Evolutionary conservation across 2,113 vertebrate species (phyloP).

Genomic region (Prinia subflava): DNA sequence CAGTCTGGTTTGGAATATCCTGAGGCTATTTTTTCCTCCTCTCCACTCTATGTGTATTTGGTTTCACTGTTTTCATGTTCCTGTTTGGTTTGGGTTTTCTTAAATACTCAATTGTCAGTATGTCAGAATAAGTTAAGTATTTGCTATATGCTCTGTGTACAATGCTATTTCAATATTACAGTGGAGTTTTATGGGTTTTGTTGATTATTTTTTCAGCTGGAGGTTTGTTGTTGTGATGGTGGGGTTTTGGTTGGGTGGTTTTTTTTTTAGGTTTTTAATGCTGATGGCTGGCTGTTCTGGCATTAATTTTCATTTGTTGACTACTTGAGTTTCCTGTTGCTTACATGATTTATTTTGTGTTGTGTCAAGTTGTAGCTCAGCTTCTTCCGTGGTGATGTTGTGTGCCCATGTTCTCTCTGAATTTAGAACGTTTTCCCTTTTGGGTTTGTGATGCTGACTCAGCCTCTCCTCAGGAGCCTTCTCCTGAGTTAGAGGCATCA

Average conservation of each 20-base stretch:
- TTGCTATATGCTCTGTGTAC: neutral
- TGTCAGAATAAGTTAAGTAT: rapidly evolving
- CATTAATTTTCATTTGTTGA: neutral
- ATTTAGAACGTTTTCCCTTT: neutral
- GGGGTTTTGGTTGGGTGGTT: rapidly evolving
- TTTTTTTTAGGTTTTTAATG: neutral
- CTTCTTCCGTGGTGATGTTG: rapidly evolving
- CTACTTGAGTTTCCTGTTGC: neutral
- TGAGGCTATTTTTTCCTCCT: neutral
- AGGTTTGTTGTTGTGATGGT: neutral
- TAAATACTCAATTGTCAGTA: neutral
- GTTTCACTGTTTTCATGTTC: neutral
- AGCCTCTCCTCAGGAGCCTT: neutral
- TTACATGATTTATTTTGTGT: neutral
- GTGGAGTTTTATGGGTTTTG: rapidly evolving
- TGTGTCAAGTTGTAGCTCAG: neutral
- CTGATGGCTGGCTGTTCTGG: neutral
- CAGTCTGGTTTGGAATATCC: neutral
- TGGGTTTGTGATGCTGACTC: neutral
- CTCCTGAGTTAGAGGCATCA: neutral
- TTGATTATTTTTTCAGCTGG: neutral
- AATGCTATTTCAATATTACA: neutral
- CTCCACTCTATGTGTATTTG: rapidly evolving
- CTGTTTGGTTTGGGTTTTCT: neutral
- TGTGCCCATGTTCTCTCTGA: neutral